These are phyloP conservation scores for Macroglossus sobrinus DNA, from an alignment of 2,113 vertebrate genomes.

Conservation along the genomic window DNA sequence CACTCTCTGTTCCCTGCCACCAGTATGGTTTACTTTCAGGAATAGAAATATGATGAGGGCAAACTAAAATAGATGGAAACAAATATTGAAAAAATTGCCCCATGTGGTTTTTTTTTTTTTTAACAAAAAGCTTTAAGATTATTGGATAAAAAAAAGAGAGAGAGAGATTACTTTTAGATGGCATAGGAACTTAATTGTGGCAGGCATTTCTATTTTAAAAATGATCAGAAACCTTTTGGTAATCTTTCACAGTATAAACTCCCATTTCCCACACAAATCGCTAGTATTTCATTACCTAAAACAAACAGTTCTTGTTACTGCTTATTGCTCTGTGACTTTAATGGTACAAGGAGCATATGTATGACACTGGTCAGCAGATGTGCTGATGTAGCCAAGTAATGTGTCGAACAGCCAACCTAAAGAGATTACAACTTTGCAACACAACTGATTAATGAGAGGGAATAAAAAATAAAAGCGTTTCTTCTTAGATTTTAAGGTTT, in stretches of 20 bases:
- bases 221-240: neutral
- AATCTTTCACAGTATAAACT: neutral
- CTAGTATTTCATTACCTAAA: neutral
- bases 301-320: neutral
- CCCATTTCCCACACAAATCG: neutral
- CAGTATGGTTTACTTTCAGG: neutral
- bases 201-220: neutral
- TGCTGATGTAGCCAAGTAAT: neutral
- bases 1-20: neutral
- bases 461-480: neutral
- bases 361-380: neutral
- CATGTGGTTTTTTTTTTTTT: neutral
- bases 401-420: neutral
- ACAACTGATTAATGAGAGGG: neutral
- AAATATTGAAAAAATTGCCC: neutral
- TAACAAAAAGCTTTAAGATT: neutral
- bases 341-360: neutral
- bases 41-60: neutral
- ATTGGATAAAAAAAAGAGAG: neutral
- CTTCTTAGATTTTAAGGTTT: constrained; percentile 20
- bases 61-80: neutral
- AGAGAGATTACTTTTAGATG: neutral
- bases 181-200: neutral
- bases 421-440: neutral
- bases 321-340: neutral